phyloP scores from a whole-genome alignment of 2,113 vertebrate species.

The Carettochelys insculpta region DNA sequence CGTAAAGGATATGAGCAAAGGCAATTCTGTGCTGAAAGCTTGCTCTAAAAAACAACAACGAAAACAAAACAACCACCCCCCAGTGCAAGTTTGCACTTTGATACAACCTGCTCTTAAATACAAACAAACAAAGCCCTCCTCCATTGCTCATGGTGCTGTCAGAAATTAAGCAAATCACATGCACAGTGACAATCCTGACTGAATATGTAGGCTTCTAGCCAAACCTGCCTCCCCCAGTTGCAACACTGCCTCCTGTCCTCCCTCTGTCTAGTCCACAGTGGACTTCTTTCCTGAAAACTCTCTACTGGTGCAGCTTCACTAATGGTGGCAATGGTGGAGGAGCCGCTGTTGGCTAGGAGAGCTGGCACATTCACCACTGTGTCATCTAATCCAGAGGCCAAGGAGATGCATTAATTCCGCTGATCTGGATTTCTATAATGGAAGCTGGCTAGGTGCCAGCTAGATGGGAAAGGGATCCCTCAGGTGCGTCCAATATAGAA shows the following conservation, averaged over 20 bases:
- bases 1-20: background rate
- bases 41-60: background rate
- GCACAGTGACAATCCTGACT: accelerated
- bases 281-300: background rate
- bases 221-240: background rate
- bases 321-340: accelerated
- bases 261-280: background rate
- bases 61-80: background rate
- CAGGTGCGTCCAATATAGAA: background rate
- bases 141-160: background rate
- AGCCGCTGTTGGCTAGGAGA: accelerated
- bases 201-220: background rate
- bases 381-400: background rate
- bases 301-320: background rate
- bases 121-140: background rate
- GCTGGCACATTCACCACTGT: background rate
- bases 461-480: background rate
- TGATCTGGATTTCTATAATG: accelerated
- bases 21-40: background rate
- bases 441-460: background rate
- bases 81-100: background rate
- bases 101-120: background rate
- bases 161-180: background rate
- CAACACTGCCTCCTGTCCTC: background rate
- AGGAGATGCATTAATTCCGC: background rate